Evolutionary conservation across 2,113 vertebrate species (phyloP), one percentile per base, ranked within the genome.

Genomic region (Pongo abelii): DNA sequence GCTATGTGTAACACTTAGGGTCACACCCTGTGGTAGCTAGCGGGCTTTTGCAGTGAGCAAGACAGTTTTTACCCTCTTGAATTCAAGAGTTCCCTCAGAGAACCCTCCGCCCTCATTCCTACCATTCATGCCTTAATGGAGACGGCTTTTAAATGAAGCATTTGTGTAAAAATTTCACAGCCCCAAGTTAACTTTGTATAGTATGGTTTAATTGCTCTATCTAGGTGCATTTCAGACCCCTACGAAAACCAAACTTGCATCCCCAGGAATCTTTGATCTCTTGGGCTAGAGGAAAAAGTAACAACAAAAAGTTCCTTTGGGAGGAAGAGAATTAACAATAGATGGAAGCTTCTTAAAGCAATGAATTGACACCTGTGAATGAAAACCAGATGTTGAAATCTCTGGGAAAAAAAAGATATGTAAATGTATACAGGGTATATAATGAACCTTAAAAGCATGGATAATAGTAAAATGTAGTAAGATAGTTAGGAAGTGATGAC

Each of bases 91-190:
- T 79, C 64, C 18, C 4, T 69, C 18, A 96, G 55, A 83, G 6
- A 4, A 84, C 46, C 8, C 10, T 10, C 8, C 23, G 2, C 25
- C 32, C 12, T 18, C 8, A 84, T 50, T 32, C 43, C 48, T 69
- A 52, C 20, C 57, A 97, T 91, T 98, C 25, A 35, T 93, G 85
- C 93, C 81, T 97, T 96, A 94, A 94, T 89, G 7, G 30, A 94
- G 96, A 79, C 92, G 95, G 89, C 92, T 98, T 98, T 96, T 79
- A 96, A 70, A 80, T 0, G 75, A 97, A 97, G 86, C 89, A 92
- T 67, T 91, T 81, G 32, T 79, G 61, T 85, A 55, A 40, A 43
- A 92, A 95, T 78, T 93, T 18, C 43, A 84, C 75, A 61, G 48
- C 57, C 27, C 81, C 70, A 35, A 84, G 43, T 48, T 96, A 89